A percentile compares a stretch with the other conserved stretches of the same genome.
Evolutionary conservation across 1,140 invertebrate species (phyloP).

Genomic region (Dreissena rostriformis): DNA sequence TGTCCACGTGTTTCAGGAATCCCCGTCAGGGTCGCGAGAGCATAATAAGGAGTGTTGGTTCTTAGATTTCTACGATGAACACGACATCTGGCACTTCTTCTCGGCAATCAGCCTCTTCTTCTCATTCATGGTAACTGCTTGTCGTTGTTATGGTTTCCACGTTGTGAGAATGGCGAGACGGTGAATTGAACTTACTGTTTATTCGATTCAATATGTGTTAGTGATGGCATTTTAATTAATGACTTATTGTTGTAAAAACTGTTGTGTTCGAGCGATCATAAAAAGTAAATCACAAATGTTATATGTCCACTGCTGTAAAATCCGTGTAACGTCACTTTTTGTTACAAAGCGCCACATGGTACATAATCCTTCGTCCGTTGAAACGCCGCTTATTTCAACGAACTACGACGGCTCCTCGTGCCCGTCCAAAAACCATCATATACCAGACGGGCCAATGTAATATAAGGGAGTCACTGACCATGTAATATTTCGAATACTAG

Average conservation of each 20-base stretch:
- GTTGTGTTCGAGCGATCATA: not conserved
- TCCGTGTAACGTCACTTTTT: no score
- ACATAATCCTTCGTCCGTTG: no score
- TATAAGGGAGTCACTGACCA: no score
- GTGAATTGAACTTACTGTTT: not conserved
- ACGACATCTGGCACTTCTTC: conserved; percentile 95
- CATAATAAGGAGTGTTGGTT: conserved; percentile 89
- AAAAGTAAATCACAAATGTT: no score
- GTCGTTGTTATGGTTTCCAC: no score
- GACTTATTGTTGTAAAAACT: not conserved
- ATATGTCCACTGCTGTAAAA: no score
- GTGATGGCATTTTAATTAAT: not conserved
- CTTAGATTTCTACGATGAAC: conserved; percentile 91
- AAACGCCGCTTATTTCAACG: no score
- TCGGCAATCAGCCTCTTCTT: conserved; percentile 93
- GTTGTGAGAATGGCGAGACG: not conserved
- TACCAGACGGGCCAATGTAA: no score
- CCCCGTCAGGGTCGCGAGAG: conserved; percentile 89
- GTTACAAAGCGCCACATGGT: no score
- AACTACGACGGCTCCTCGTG: no score
- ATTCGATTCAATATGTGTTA: not conserved
- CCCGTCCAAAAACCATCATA: no score
- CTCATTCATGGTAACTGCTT: conserved; percentile 85
- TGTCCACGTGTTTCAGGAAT: conserved; percentile 82
- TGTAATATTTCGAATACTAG: no score